Conservation (phyloP, 2,113 vertebrate genomes). For the Myodes glareolus region DNA sequence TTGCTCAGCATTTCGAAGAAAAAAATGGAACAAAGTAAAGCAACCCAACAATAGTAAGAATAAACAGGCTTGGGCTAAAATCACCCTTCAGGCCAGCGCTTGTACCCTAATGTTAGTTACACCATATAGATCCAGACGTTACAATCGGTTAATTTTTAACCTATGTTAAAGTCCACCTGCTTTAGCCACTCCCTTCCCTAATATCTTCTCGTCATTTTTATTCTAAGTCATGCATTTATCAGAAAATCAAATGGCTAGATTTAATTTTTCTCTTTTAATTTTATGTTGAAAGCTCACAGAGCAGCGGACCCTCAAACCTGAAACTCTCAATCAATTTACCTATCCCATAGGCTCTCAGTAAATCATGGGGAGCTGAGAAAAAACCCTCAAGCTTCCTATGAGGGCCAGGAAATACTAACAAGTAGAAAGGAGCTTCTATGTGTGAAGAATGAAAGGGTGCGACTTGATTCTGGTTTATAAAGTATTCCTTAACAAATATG, state of each 20-base stretch:
- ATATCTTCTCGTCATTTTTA: neutral
- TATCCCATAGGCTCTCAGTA: neutral
- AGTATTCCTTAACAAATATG: neutral
- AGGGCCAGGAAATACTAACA: neutral
- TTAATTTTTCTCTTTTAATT: slow-evolving; percentile 21
- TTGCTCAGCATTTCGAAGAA: neutral
- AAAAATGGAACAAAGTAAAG: neutral
- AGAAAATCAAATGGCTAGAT: neutral
- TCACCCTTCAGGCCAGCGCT: neutral
- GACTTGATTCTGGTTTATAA: slow-evolving; percentile 2
- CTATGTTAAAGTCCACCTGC: neutral
- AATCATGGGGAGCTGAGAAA: neutral
- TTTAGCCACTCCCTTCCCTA: neutral
- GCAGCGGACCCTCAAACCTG: neutral
- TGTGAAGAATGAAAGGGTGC: neutral
- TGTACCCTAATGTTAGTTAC: neutral
- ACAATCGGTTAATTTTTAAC: neutral
- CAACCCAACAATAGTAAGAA: neutral
- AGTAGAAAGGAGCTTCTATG: neutral
- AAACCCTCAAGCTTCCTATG: neutral
- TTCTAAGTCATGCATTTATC: neutral
- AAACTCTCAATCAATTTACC: neutral
- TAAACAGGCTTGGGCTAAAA: neutral
- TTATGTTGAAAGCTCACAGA: neutral
- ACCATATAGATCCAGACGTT: neutral